phyloP scores from a whole-genome alignment of 2,797 vertebrate genomes.

The Typhlichthys subterraneus region DNA sequence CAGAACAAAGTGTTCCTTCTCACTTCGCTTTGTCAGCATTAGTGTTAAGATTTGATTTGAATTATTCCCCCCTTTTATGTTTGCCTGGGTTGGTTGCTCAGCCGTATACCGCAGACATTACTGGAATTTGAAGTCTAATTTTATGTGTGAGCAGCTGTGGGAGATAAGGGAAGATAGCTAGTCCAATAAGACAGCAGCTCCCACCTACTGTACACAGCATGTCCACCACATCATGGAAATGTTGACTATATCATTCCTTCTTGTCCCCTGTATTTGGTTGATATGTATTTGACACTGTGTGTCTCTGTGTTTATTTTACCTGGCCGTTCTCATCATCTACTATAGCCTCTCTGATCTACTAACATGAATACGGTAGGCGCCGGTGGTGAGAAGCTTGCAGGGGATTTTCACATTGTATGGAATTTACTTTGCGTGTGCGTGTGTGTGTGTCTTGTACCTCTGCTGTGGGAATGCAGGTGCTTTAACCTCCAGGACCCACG shows the following conservation, averaged over 20 bases:
- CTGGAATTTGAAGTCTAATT: conserved; percentile 48
- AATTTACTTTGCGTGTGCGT: conserved; percentile 36
- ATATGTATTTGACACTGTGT: neutral
- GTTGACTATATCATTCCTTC: neutral
- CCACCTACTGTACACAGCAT: conserved; percentile 9
- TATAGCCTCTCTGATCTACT: conserved; percentile 48
- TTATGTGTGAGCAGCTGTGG: conserved; percentile 34
- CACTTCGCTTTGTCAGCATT: neutral
- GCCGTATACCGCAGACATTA: conserved; percentile 22
- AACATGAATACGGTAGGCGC: conserved; percentile 19
- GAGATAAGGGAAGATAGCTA: conserved; percentile 1
- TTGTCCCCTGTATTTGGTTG: neutral
- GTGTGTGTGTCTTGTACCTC: neutral
- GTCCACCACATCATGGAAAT: conserved; percentile 8
- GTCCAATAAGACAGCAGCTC: neutral
- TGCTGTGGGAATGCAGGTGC: conserved; percentile 47
- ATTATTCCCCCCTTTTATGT: conserved; percentile 34
- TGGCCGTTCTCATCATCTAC: conserved; percentile 34
- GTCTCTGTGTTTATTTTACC: conserved; percentile 21
- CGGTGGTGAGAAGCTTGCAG: conserved; percentile 43
- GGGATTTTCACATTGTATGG: conserved; percentile 46
- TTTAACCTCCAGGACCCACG: conserved; percentile 37
- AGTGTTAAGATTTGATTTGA: conserved; percentile 22
- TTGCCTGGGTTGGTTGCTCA: conserved; percentile 35
- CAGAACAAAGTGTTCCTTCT: too few relatives aligned